Base-by-base conservation (phyloP, 2,888 invertebrate species). In the Cyclophora punctaria region DNA sequence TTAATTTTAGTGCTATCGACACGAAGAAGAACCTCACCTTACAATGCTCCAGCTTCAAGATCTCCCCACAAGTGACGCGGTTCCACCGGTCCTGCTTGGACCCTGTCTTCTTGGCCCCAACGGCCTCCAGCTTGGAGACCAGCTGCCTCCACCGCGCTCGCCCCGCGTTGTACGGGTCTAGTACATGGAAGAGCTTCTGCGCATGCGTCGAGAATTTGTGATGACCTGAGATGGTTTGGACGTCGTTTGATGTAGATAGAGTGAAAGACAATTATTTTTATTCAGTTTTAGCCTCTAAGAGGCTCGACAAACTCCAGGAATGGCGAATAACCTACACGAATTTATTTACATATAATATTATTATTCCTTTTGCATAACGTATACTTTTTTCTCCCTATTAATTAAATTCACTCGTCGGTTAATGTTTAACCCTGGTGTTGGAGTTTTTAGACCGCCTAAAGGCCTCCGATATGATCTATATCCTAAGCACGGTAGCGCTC, bases 91-190 rank as follows among this genome's bases (percentile, higher is more conserved):
- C 83, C 0, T 64, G 63, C 43, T 80, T 67, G 0, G 77, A 73
- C 35, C 74, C 68, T n/a, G 82, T 80, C 54, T 66, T 70, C 54
- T 71, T 67, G 0, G 80, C 82, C 0, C 80, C 82, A 0, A 71
- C 73, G 0, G 73, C 75, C 37, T 80, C 79, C 4, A 89, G 68
- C 7, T 73, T 63, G 7, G 66, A 62, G 34, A 87, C 67, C 44
- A 89, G 69, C 59, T 82, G 82, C 2, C 75, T 52, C 89, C 89
- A 89, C 67, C 78, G 77, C n/a, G 86, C 79, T 46, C 69, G 75
- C 0, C 86, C 83, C 7, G 73, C 74, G 51, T 67, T 60, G 57
- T 86, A 79, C 20, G 76, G 65, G 55, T 87, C 88, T 43, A 89
- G 60, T 0, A 73, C 58, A 2, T 69, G 74, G 66, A 84, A 87